Base-by-base conservation (phyloP, 2,888 invertebrate genomes). In the Ernsta delagoae region DNA sequence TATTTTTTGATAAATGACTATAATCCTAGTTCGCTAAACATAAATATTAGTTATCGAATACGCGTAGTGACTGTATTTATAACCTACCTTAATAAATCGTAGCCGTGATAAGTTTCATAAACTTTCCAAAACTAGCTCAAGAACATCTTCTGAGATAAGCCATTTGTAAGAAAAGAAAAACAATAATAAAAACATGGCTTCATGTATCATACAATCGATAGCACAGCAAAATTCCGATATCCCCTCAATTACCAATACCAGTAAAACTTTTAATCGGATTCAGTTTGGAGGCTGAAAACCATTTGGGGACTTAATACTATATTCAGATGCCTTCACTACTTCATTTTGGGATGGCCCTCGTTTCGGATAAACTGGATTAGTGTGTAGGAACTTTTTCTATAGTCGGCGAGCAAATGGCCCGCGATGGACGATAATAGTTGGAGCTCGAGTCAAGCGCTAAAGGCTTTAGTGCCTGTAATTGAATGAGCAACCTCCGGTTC, bases 291-390 rank as follows among this genome's bases (percentile, higher is more conserved):
- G 45, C 57, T 57, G 50, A 50, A 48, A 50, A 12, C n/a, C 36
- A n/a, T 50, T 61, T 48, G 7, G 8, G 12, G 50, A 8, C 12
- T 48, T 36, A 61, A 31, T 50, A n/a, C 45, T 45, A 60, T 31
- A 45, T 60, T 24, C 45, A 60, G 60, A 60, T 60, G 60, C 31
- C 31, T 60, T 60, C 16, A 45, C 60, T 60, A 45, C 60, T 60
- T 60, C 45, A 60, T 60, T 60, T 60, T 31, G 45, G n/a, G 12
- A 63, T 41, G 16, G 24, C 53, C 41, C 63, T 64, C 56, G 64
- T 64, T 64, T 56, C 12, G 54, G 56, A 56, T 54, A 54, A 43
- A 64, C 64, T 56, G 64, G 43, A 64, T 64, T 56, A 64, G 64
- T 54, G 45, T 54, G 6, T 54, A 64, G 43, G 50, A n/a, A 56